phyloP scores from a whole-genome alignment of 1,140 invertebrate species.

The Drosophila virilis region DNA sequence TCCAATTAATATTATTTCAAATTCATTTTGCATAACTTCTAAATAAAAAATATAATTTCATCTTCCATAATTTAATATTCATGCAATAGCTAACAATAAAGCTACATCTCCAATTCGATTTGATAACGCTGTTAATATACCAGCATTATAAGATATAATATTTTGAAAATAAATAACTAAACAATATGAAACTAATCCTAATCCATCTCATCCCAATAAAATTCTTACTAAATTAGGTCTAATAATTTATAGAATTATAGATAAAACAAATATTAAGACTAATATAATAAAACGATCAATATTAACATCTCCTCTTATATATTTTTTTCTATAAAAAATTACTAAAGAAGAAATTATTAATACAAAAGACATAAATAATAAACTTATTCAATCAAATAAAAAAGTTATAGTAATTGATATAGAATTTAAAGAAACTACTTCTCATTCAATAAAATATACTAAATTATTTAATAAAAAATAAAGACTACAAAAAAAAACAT shows the following conservation, averaged over 20 bases:
- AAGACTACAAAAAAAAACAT: slow-evolving; percentile 33
- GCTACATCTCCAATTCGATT: slow-evolving; percentile 88
- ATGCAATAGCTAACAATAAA: slow-evolving; percentile 86
- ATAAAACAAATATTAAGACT: slow-evolving; percentile 88
- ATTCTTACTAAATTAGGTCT: slow-evolving; percentile 88
- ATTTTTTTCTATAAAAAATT: slow-evolving; percentile 86
- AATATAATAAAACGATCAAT: slow-evolving; percentile 86
- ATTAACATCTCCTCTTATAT: slow-evolving; percentile 85
- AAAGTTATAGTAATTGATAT: too few species aligned
- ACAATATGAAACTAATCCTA: slow-evolving; percentile 88
- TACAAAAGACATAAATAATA: slow-evolving; percentile 85
- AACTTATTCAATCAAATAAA: too few species aligned
- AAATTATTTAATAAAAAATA: slow-evolving; percentile 40
- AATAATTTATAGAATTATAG: slow-evolving; percentile 89
- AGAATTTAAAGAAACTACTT: too few species aligned
- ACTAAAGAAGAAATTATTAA: slow-evolving; percentile 87
- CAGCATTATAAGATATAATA: slow-evolving; percentile 79
- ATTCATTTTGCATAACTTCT: slow-evolving; percentile 84
- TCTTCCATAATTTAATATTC: slow-evolving; percentile 85
- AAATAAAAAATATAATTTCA: slow-evolving; percentile 85
- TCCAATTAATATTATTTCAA: slow-evolving; percentile 84
- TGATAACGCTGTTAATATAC: slow-evolving; percentile 87
- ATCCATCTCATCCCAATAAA: slow-evolving; percentile 89
- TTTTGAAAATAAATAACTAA: slow-evolving; percentile 89
- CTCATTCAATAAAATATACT: slow-evolving; percentile 70